Percentiles rank a stretch among this genome's conserved stretches.
Conservation (phyloP, 2,113 vertebrate genomes). For the Struthio camelus region DNA sequence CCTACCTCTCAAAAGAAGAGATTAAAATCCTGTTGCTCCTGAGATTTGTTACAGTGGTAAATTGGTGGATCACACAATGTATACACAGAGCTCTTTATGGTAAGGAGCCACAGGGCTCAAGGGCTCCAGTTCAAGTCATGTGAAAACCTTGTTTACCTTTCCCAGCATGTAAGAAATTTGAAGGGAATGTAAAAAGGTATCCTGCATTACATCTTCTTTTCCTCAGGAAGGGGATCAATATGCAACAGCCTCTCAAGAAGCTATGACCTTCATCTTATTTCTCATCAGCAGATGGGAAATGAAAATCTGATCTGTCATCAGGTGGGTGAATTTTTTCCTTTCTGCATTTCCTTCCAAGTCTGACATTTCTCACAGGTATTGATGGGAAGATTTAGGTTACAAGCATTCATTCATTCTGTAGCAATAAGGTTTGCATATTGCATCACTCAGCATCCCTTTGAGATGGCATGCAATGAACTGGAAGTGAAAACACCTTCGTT, state of each 20-base stretch:
- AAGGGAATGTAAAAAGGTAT: not conserved
- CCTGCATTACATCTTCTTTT: not conserved
- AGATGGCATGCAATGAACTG: not conserved
- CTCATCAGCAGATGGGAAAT: not conserved
- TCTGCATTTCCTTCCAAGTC: conserved; percentile 14
- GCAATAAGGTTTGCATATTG: not conserved
- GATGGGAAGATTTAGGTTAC: conserved; percentile 3
- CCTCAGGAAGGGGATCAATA: not conserved
- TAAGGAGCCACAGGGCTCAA: not conserved
- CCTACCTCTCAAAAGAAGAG: not conserved
- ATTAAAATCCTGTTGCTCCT: not conserved
- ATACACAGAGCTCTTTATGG: not conserved
- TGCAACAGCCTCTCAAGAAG: not conserved
- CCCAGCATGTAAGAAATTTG: not conserved
- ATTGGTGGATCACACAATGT: not conserved
- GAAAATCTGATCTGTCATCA: conserved; percentile 31
- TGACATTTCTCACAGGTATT: not conserved
- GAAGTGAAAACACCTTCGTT: conserved; percentile 10
- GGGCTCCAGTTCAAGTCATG: not conserved
- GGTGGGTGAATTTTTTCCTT: not conserved
- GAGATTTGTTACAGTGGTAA: not conserved
- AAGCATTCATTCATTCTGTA: not conserved
- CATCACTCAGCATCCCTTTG: conserved; percentile 19
- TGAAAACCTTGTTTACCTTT: not conserved
- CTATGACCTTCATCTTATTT: conserved; percentile 22